Evolutionary conservation across 2,888 invertebrate species (phyloP), one percentile per base, ranked within the genome.

Genomic region (Eledona agricola): DNA sequence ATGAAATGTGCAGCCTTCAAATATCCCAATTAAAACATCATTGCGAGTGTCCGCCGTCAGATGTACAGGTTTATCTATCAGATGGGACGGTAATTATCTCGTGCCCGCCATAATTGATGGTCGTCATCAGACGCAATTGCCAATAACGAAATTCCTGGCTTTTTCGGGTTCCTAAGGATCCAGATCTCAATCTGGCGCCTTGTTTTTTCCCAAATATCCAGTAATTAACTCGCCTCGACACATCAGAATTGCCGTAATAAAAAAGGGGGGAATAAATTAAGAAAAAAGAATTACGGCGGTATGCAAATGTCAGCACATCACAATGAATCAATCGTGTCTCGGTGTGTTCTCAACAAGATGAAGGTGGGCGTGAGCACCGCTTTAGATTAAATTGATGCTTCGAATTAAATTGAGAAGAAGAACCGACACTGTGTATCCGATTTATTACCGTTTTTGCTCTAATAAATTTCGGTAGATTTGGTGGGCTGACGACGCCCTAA

Each of bases 341-440:
- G 40, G 42, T 29, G 25, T 40, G 37, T 45, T 45, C 20, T 42
- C 43, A 32, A 53, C 53, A 53, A 49, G 42, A 20, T 35, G 25
- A 23, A 53, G 31, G 53, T 53, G 49, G 47, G 53, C 26, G 53
- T 42, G 53, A 53, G 47, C 49, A 53, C 47, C 53, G 43, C 49
- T 53, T 53, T 49, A 53, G 47, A 46, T 53, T 42, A 47, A 53
- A 53, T 47, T 46, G 53, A 53, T 40, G 53, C 42, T 47, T 47
- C 35, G 49, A 49, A 49, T 53, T 49, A 53, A 53, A 47, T 46
- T 28, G 35, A 35, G 25, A 19, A 38, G 40, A 43, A 28, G 38
- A 46, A 40, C 32, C 40, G 52, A 40, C 32, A 16, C 15, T 13
- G 15, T 31, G 1, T 17, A 25, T 12, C 20, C 28, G 42, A 51